Base-by-base conservation (phyloP, 1,140 invertebrate species). In the Sitophilus oryzae region DNA sequence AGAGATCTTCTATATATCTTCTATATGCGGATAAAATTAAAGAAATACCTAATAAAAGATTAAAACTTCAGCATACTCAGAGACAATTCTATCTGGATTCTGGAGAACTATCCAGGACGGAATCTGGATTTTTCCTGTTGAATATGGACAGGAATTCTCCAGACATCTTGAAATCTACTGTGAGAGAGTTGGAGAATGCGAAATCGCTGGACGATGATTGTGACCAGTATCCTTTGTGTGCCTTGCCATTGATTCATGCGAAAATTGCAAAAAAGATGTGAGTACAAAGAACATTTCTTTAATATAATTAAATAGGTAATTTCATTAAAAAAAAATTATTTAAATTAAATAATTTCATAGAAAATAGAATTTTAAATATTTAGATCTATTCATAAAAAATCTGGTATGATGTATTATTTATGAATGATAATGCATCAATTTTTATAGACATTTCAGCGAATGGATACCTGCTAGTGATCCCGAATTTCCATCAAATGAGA, bases 101-200 rank as follows among this genome's bases (percentile, higher is more conserved):
- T 52, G 66, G 66, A 5, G 52, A 61, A 19, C 52, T 71, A 19
- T 58, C 45, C 1, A 69, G 71, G 25, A 61, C 65, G 44, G 78
- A 82, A 62, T 73, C 77, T 43, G 78, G 78, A 6, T 72, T 76
- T 52, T 82, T 78, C 73, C 66, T 79, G 40, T 61, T 76, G 21
- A 76, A 78, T 38, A 66, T 77, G 57, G 81, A 82, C 66, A 69
- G 76, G 44, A 73, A 75, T 63, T 67, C 68, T 16, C 68, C 72
- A 16, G 63, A 68, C 16, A 66, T 64, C 40, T 59, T 79, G 20
- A 61, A 64, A 41, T 64, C 71, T 15, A 64, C 67, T 58, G 55
- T 76, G 10, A 65, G 72, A 37, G 70, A 74, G 53, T 53, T 73
- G 16, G 61, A 48, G 18, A 61, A 65, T 25, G 66, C 68, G 3